Percentiles rank a stretch among this genome's conserved stretches.
Evolutionary conservation across 2,113 vertebrate species (phyloP).

Genomic region (Tonatia bakeri): DNA sequence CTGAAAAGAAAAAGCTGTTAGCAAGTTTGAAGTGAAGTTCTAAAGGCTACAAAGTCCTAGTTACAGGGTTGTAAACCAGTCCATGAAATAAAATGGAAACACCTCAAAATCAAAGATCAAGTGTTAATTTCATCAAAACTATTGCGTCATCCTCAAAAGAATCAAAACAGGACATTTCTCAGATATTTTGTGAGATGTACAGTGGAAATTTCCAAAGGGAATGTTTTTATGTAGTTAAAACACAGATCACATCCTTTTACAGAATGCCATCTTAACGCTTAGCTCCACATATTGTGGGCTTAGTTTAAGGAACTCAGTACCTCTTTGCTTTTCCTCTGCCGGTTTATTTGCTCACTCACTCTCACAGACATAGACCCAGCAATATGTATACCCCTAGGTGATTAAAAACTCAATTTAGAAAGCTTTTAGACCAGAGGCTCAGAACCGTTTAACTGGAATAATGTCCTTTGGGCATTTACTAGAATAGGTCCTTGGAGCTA

Average conservation of each 20-base stretch:
- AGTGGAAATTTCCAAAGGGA: constrained; percentile 42
- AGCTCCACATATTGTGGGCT: neutral
- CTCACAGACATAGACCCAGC: neutral
- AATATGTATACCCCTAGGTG: neutral
- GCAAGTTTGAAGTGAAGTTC: neutral
- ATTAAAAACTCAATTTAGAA: neutral
- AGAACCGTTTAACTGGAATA: neutral
- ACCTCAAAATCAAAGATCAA: neutral
- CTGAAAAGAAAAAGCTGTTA: constrained; percentile 12
- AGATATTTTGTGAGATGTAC: constrained; percentile 26
- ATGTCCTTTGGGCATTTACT: neutral
- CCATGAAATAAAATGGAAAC: constrained; percentile 25
- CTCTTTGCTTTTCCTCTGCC: constrained; percentile 11
- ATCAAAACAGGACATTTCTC: neutral
- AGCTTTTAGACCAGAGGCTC: neutral
- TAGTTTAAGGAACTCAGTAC: neutral
- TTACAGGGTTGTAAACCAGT: neutral
- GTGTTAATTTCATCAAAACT: constrained; percentile 17
- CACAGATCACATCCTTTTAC: neutral
- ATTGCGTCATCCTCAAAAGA: neutral
- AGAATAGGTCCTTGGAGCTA: neutral
- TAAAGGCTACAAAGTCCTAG: neutral
- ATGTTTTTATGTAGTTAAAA: neutral
- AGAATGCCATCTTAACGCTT: neutral
- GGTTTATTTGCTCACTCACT: neutral